Conservation (phyloP, 2,113 vertebrate species). For the Macrotus californicus region DNA sequence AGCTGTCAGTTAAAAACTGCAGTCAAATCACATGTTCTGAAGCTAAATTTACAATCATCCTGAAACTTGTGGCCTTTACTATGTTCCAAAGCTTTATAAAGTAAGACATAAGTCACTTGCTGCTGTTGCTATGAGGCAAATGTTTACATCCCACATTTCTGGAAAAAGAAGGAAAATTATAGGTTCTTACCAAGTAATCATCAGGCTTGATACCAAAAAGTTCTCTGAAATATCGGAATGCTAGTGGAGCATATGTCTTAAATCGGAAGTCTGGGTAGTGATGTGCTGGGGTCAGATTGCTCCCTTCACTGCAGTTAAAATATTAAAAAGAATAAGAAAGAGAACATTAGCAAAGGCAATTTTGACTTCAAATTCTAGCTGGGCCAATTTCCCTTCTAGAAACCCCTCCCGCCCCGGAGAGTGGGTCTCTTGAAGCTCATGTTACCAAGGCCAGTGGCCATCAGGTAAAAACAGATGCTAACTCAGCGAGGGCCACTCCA, state of each 20-base stretch:
- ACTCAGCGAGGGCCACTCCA: not conserved
- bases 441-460: not conserved
- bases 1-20: not conserved
- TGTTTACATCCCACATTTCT: slow-evolving; percentile 47
- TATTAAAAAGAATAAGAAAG: not conserved
- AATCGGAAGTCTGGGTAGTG: slow-evolving; percentile 99
- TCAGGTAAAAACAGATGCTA: not conserved
- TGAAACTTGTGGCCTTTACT: slow-evolving; percentile 12
- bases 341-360: slow-evolving; percentile 10
- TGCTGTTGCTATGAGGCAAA: slow-evolving; percentile 11
- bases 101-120: slow-evolving; percentile 2
- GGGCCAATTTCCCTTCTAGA: not conserved
- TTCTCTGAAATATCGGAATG: slow-evolving; percentile 98
- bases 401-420: not conserved
- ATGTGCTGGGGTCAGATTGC: slow-evolving; percentile 97
- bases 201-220: slow-evolving; percentile 98
- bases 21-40: slow-evolving; percentile 35
- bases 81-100: slow-evolving; percentile 14
- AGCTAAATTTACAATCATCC: slow-evolving; percentile 38
- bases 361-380: not conserved
- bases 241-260: slow-evolving; percentile 97
- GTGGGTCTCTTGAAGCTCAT: not conserved
- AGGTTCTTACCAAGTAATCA: slow-evolving; percentile 95
- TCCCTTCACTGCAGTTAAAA: slow-evolving; percentile 89
- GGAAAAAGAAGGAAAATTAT: slow-evolving; percentile 61